Evolutionary conservation across 2,113 vertebrate genomes (phyloP).

Genomic region (Hystrix brachyura): DNA sequence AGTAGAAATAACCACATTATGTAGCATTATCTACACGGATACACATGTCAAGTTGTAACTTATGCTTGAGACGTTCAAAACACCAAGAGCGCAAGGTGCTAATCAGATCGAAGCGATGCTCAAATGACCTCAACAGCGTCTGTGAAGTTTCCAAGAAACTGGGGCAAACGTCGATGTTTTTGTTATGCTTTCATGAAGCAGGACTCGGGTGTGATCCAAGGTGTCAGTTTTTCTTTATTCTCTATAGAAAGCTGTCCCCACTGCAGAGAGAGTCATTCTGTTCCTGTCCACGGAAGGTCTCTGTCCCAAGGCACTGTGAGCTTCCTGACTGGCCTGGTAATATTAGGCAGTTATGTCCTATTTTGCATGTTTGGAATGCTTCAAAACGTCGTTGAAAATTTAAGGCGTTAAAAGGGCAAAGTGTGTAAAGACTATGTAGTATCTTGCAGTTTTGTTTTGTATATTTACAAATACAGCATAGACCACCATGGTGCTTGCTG

Average conservation of each 20-base stretch:
- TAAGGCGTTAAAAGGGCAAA: neutral
- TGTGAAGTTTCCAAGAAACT: neutral
- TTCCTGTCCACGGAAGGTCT: neutral
- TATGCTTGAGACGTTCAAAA: neutral
- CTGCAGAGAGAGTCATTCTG: neutral
- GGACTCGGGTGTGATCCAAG: no score
- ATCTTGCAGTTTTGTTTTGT: neutral
- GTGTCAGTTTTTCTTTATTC: neutral
- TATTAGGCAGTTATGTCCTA: neutral
- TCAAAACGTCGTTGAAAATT: neutral
- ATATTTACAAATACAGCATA: neutral
- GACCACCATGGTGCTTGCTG: neutral
- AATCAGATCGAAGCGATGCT: neutral
- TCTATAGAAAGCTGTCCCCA: neutral
- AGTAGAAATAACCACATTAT: neutral
- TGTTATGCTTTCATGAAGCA: neutral
- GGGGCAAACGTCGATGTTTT: neutral
- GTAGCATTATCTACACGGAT: neutral
- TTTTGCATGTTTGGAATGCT: neutral
- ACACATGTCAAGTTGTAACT: neutral
- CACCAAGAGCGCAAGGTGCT: neutral
- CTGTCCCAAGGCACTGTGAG: neutral
- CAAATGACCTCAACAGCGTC: neutral
- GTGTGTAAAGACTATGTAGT: neutral
- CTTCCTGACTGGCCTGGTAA: neutral